Percentiles rank a stretch among this genome's conserved stretches.
These are phyloP conservation scores for Parauchenoglanis punctatus DNA, from an alignment of 2,797 vertebrate species.

Conservation along the genomic window DNA sequence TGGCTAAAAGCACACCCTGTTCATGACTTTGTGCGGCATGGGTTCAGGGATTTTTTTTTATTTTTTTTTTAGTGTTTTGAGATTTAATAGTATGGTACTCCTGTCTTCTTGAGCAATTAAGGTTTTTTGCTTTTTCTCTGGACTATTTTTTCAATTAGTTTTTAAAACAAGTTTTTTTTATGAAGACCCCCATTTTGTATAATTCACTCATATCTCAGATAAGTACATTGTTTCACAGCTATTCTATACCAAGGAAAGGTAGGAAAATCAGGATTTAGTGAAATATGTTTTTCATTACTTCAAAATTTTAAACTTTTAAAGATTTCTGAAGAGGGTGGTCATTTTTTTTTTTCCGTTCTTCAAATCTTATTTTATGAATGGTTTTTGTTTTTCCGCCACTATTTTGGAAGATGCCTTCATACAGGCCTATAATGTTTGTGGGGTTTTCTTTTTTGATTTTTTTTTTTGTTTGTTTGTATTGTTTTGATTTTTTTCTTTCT, in stretches of 20 bases:
- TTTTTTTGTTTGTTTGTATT: neutral
- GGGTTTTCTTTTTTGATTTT: neutral
- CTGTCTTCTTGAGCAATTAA: constrained; percentile 67
- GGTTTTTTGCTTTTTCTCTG: neutral
- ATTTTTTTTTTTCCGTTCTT: neutral
- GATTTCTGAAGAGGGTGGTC: neutral
- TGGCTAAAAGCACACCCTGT: constrained; percentile 40
- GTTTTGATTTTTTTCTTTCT: neutral
- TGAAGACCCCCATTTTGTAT: neutral
- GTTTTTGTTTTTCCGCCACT: neutral
- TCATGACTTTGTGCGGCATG: constrained; percentile 62
- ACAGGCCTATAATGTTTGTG: neutral
- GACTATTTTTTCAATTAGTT: too few species aligned
- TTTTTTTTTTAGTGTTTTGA: constrained; percentile 61
- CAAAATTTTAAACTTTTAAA: neutral
- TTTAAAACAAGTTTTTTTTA: neutral
- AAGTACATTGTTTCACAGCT: neutral
- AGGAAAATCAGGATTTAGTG: neutral
- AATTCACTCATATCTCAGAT: neutral
- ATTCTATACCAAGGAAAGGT: neutral
- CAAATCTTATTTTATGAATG: neutral
- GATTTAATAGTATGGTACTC: constrained; percentile 59
- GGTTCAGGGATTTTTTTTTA: constrained; percentile 65
- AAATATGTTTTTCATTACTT: neutral
- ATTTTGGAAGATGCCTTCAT: neutral